Conservation (phyloP, 1,140 invertebrate species). For the Megalonaias nervosa region DNA sequence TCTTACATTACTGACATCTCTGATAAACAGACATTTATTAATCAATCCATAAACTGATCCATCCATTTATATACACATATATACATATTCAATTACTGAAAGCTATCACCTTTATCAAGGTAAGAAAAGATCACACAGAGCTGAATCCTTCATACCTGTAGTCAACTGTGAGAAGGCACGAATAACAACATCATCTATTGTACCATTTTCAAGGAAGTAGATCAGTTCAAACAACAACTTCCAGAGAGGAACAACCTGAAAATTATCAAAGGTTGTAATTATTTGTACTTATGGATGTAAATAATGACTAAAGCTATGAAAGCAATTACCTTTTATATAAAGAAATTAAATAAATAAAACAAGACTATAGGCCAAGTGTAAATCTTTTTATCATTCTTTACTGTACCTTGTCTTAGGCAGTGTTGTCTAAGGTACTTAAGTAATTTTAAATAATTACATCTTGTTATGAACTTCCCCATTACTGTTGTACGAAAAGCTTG, state of each 20-base stretch:
- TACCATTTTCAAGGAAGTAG: conserved; percentile 53
- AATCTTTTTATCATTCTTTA: too few species aligned
- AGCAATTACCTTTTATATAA: too few species aligned
- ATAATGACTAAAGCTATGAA: too few species aligned
- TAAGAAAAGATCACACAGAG: background rate
- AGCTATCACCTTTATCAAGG: background rate
- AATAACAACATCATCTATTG: conserved; percentile 49
- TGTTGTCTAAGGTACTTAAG: too few species aligned
- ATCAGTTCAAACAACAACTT: conserved; percentile 58
- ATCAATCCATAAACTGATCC: background rate
- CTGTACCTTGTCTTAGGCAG: too few species aligned
- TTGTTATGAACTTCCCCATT: too few species aligned
- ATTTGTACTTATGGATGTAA: too few species aligned
- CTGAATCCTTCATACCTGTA: conserved; percentile 33
- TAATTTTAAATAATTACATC: too few species aligned
- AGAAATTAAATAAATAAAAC: too few species aligned
- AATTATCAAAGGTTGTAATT: background rate
- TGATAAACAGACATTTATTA: background rate
- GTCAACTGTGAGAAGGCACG: conserved; percentile 46
- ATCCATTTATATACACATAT: background rate
- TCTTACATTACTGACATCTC: background rate
- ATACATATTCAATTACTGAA: background rate
- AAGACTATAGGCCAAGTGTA: too few species aligned
- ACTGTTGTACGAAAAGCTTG: too few species aligned
- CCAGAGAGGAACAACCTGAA: conserved; percentile 54